Percentiles rank a stretch among this genome's conserved stretches.
These are phyloP conservation scores for Tarsius wallacei DNA, from an alignment of 2,797 vertebrate species.

Conservation along the genomic window DNA sequence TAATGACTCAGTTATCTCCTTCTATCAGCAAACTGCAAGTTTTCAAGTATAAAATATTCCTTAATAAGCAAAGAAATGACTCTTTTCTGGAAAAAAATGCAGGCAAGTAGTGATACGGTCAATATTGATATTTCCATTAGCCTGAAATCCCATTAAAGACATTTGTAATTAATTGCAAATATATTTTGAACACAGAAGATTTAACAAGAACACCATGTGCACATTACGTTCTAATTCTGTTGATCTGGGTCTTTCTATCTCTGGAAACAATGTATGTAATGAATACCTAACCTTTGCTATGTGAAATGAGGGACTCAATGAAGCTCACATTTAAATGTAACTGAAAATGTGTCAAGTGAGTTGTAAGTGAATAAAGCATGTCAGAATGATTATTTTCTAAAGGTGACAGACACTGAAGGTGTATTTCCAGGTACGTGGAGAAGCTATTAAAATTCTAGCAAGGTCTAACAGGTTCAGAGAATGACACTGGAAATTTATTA, in stretches of 20 bases:
- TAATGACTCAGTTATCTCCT: constrained; percentile 53
- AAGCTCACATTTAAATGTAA: constrained; percentile 77
- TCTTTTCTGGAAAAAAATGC: background rate
- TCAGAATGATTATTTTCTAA: constrained; percentile 74
- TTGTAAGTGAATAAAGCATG: constrained; percentile 77
- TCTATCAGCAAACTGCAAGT: constrained; percentile 29
- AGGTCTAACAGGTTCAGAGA: constrained; percentile 81
- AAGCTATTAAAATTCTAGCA: constrained; percentile 82
- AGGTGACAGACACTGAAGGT: constrained; percentile 66
- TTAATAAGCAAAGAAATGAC: constrained; percentile 59
- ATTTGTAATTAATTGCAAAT: constrained; percentile 79
- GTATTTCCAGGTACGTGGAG: constrained; percentile 74
- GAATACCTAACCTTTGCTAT: constrained; percentile 73
- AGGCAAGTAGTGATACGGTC: constrained; percentile 16
- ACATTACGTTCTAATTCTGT: constrained; percentile 72
- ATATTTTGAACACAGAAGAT: constrained; percentile 82
- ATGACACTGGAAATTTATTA: constrained; percentile 78
- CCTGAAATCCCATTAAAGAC: constrained; percentile 60
- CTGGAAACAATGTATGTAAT: constrained; percentile 71
- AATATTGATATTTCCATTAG: constrained; percentile 80
- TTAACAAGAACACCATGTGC: constrained; percentile 72
- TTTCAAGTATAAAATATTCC: constrained; percentile 57
- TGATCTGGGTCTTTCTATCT: constrained; percentile 71
- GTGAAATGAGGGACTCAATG: constrained; percentile 76
- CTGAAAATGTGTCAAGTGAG: constrained; percentile 77